phyloP scores from a whole-genome alignment of 37 sponge, comb jelly and placozoan species.

The Cladorhizidae sp. region DNA sequence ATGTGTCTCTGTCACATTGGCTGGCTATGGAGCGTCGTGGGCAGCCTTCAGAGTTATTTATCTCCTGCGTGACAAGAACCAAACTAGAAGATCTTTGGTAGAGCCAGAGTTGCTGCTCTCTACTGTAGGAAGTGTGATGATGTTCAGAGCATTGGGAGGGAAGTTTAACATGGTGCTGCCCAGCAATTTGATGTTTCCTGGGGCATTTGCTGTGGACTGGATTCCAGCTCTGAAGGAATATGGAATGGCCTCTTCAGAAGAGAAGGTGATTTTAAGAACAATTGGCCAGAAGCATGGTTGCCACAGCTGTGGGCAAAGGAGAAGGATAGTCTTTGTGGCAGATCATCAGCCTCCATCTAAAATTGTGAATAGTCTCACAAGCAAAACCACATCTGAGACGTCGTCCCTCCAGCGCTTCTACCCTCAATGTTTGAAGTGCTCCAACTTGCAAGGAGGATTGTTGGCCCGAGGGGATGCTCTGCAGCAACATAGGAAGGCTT shows the following conservation, averaged over 20 bases:
- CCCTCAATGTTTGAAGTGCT: slow-evolving; percentile 74
- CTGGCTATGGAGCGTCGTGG: slow-evolving; percentile 44
- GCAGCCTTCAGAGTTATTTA: slow-evolving; percentile 16
- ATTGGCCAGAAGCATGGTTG: slow-evolving; percentile 67
- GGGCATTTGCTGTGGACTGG: slow-evolving; percentile 68
- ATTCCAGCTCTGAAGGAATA: slow-evolving; percentile 48
- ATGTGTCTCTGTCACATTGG: slow-evolving; percentile 31
- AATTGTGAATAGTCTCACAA: background rate
- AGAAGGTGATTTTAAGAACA: slow-evolving; percentile 36
- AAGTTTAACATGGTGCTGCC: slow-evolving; percentile 73
- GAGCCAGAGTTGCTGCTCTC: slow-evolving; percentile 35
- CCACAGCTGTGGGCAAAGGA: slow-evolving; percentile 67
- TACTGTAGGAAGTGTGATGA: slow-evolving; percentile 17
- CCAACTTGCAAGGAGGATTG: slow-evolving; percentile 61
- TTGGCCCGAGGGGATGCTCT: slow-evolving; percentile 12
- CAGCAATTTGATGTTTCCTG: slow-evolving; percentile 59
- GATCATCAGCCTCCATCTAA: slow-evolving; percentile 83
- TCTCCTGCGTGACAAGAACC: background rate
- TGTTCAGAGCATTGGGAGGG: slow-evolving; percentile 73
- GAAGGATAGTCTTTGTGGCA: slow-evolving; percentile 29
- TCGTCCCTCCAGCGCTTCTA: slow-evolving; percentile 52
- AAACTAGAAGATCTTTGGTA: background rate
- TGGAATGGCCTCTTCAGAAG: slow-evolving; percentile 22
- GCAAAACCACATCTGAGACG: too few relatives aligned
- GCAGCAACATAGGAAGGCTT: background rate